Conservation (phyloP, 30 jellyfish, hydroid and myxozoan genomes). For the Aurelia aurita complex sp. Pacific region DNA sequence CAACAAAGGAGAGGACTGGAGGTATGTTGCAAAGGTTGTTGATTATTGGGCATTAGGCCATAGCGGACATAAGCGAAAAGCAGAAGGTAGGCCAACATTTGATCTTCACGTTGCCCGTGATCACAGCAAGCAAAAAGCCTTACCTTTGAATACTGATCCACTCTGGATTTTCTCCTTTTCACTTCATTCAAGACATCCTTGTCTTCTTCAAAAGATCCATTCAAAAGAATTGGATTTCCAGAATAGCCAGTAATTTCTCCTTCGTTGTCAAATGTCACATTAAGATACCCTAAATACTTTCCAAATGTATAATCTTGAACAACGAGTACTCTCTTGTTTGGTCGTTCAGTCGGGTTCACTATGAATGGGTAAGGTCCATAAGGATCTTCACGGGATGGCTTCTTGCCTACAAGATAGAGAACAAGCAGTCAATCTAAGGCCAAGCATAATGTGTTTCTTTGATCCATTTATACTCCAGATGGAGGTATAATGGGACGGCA, state of each 20-base stretch:
- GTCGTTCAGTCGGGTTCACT: slow-evolving; percentile 63
- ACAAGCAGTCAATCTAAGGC: no score
- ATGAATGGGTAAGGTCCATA: slow-evolving; percentile 90
- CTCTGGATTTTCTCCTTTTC: slow-evolving; percentile 33
- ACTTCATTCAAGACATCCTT: slow-evolving; percentile 49
- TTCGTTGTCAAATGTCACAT: slow-evolving; percentile 71
- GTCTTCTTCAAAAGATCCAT: slow-evolving; percentile 76
- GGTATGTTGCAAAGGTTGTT: no score
- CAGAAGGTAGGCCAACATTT: no score
- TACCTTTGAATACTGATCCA: slow-evolving; percentile 52
- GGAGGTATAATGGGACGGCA: no score
- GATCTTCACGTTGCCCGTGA: no score
- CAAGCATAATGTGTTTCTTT: no score
- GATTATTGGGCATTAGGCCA: no score
- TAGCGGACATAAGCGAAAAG: no score
- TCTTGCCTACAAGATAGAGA: slow-evolving; percentile 54
- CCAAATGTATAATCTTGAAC: slow-evolving; percentile 98
- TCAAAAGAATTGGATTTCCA: slow-evolving; percentile 92
- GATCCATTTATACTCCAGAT: no score
- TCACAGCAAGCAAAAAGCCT: not conserved
- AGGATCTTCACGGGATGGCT: slow-evolving; percentile 84
- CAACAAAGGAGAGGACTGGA: no score
- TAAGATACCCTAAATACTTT: slow-evolving; percentile 87
- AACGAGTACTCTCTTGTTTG: slow-evolving; percentile 66
- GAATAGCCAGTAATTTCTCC: slow-evolving; percentile 74